A percentile compares a stretch with the other conserved stretches of the same genome.
These are phyloP conservation scores for Forbesichthys papilliferus DNA, from an alignment of 2,113 vertebrate species.

Conservation along the genomic window DNA sequence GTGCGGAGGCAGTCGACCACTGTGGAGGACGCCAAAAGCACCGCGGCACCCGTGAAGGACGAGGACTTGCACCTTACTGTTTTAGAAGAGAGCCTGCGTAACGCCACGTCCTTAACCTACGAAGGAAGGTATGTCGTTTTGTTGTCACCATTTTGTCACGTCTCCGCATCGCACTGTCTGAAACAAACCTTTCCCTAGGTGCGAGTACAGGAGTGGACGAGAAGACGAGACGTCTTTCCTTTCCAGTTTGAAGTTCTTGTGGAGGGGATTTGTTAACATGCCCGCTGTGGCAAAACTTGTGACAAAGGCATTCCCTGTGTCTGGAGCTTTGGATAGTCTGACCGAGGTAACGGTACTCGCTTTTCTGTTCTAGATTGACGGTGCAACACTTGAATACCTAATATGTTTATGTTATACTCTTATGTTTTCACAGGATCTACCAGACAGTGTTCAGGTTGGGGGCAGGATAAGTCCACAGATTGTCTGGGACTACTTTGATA, in stretches of 20 bases:
- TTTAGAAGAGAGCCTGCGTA: slow-evolving; percentile 86
- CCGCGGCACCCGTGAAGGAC: slow-evolving; percentile 69
- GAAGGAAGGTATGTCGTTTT: slow-evolving; percentile 57
- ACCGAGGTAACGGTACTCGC: slow-evolving; percentile 81
- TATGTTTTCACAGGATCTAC: slow-evolving; percentile 84
- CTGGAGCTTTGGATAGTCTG: slow-evolving; percentile 89
- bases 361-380: not conserved
- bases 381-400: not conserved
- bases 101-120: slow-evolving; percentile 72
- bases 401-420: not conserved
- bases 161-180: not conserved
- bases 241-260: slow-evolving; percentile 85
- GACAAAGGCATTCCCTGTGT: slow-evolving; percentile 94
- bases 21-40: slow-evolving; percentile 81
- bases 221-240: slow-evolving; percentile 90
- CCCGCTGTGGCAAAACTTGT: slow-evolving; percentile 93
- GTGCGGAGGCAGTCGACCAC: slow-evolving; percentile 86
- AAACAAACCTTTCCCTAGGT: slow-evolving; percentile 43
- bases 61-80: slow-evolving; percentile 85
- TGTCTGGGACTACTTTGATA: slow-evolving; percentile 98
- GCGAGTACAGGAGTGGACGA: slow-evolving; percentile 62
- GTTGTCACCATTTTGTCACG: not conserved
- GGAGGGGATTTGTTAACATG: slow-evolving; percentile 98
- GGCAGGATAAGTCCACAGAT: slow-evolving; percentile 95
- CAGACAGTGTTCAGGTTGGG: slow-evolving; percentile 94